These are phyloP conservation scores for Pomacea canaliculata DNA, from an alignment of 2,888 invertebrate species.

Conservation along the genomic window DNA sequence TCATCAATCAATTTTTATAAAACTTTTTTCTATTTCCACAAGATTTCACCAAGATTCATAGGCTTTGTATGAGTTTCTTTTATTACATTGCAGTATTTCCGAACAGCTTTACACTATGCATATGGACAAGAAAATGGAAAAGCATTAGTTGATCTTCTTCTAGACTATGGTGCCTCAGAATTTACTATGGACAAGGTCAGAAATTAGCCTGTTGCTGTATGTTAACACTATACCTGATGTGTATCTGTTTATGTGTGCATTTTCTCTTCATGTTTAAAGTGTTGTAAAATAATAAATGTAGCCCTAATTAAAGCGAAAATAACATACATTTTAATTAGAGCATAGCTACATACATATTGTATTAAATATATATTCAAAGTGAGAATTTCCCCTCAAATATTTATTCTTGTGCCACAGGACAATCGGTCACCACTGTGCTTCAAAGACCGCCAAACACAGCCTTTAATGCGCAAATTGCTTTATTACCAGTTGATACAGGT, in stretches of 20 bases:
- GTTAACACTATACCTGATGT: background rate
- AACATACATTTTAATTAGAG: too few relatives aligned
- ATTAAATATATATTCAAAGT: background rate
- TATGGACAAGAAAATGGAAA: constrained; percentile 54
- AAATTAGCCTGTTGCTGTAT: background rate
- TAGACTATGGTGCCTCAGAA: constrained; percentile 62
- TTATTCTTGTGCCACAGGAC: constrained; percentile 42
- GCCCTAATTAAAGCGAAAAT: too few relatives aligned
- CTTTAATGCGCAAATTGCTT: constrained; percentile 53
- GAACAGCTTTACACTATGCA: constrained; percentile 63
- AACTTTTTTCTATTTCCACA: too few relatives aligned
- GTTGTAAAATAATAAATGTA: background rate
- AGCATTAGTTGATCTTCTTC: constrained; percentile 48
- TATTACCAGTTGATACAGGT: constrained; percentile 56
- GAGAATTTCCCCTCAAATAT: background rate
- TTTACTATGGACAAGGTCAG: constrained; percentile 62
- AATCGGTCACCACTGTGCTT: constrained; percentile 60
- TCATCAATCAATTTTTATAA: too few relatives aligned
- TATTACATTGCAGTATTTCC: constrained; percentile 44
- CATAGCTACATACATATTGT: background rate
- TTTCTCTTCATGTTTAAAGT: background rate
- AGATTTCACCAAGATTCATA: too few relatives aligned
- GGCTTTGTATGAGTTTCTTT: too few relatives aligned
- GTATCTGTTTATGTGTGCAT: background rate
- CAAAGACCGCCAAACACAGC: constrained; percentile 53